Conservation (phyloP, 1,140 invertebrate genomes). For the Ericerus pela region DNA sequence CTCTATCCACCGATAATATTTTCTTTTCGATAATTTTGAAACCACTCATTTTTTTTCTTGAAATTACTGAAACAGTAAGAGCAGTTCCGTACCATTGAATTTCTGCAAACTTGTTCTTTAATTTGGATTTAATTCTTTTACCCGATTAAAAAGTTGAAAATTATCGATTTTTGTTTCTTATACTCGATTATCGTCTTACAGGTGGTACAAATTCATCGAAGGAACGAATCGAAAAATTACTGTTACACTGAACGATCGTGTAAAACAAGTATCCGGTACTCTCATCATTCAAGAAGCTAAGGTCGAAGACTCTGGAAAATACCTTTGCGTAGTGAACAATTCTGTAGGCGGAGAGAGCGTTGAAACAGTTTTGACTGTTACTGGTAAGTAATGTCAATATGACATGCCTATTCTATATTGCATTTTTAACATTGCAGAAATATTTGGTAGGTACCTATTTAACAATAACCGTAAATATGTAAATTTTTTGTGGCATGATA, state of each 20-base stretch:
- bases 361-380: conserved; percentile 81
- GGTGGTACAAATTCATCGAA: conserved; percentile 87
- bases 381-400: conserved; percentile 41
- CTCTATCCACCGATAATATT: too few species aligned
- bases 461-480: too few species aligned
- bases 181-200: conserved; percentile 30
- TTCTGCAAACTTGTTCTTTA: neutral
- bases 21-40: too few species aligned
- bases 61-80: too few species aligned
- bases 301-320: conserved; percentile 84
- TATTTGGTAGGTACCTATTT: too few species aligned
- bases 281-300: conserved; percentile 78
- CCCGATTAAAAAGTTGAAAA: neutral
- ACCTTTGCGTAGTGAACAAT: conserved; percentile 86
- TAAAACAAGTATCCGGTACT: conserved; percentile 86
- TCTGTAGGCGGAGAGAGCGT: conserved; percentile 83
- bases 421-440: neutral
- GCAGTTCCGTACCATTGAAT: too few species aligned
- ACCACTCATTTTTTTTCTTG: too few species aligned
- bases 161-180: neutral
- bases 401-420: too few species aligned
- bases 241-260: conserved; percentile 66
- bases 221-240: conserved; percentile 66
- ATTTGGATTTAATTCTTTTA: neutral
- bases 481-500: too few species aligned